phyloP scores from a whole-genome alignment of 2,797 vertebrate species.

The Lepilemur ruficaudatus region DNA sequence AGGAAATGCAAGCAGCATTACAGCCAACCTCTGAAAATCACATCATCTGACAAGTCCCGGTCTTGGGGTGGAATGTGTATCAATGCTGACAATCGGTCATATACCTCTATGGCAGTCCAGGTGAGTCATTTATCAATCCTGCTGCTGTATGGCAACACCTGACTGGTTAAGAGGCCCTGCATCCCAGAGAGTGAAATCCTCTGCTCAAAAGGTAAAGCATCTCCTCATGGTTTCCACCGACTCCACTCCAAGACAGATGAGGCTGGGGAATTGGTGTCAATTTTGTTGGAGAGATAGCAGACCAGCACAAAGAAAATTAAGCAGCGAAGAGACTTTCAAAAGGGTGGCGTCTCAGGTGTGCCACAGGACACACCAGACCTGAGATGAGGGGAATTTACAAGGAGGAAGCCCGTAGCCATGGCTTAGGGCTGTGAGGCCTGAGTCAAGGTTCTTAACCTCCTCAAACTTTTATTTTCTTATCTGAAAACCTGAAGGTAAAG shows the following conservation, averaged over 20 bases:
- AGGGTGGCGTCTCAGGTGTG: not conserved
- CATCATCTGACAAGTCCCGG: not conserved
- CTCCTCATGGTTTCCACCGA: not conserved
- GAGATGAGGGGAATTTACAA: not conserved
- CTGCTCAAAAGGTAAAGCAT: not conserved
- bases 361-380: not conserved
- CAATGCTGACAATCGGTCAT: not conserved
- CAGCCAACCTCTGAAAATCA: not conserved
- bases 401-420: not conserved
- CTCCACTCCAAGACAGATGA: not conserved
- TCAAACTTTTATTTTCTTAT: not conserved
- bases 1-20: not conserved
- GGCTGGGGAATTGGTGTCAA: not conserved
- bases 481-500: not conserved
- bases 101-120: not conserved
- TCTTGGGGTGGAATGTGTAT: not conserved
- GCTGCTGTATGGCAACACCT: too few relatives aligned
- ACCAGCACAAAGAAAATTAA: not conserved
- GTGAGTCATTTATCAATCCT: not conserved
- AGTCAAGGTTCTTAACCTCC: not conserved
- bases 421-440: not conserved
- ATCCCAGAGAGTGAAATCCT: not conserved
- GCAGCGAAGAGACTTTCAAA: not conserved
- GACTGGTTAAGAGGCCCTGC: not conserved
- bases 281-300: not conserved